Base-by-base conservation (phyloP, 1,140 invertebrate species). In the Aphaenogaster ashmeadi region DNA sequence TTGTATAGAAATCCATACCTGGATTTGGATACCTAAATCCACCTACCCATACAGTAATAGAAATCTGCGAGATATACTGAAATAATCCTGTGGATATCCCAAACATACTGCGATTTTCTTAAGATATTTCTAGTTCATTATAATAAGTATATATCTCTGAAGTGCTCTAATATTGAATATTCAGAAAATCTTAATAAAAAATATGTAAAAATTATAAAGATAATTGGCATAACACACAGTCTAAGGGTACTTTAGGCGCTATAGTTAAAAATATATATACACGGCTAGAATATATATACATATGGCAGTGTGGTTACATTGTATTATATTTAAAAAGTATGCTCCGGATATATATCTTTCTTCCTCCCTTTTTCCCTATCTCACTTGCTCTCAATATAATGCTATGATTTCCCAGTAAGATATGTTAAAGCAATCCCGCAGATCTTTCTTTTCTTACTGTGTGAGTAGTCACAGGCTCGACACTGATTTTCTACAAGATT, bases 311-410 rank as follows among this genome's bases (percentile, higher is more conserved):
- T 64, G 38, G 2, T 80, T 50, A 75, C 13, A 84, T 74, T 56
- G 15, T 41, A 83, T 58, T 50, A 84, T 74, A 81, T 81, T 69
- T 41, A 27, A 69, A 81, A 81, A 81, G 52, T 71, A 81, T 81
- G 47, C 36, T 81, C 13, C 50, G 13, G 47, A 81, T 71, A 66
- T 67, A 15, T 67, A 15, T 52, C 13, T 56, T 2, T 13, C n/a
- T 69, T 8, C 6, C 1, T 38, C 9, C 15, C 36, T 18, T 11
- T 81, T 21, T 71, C 36, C 56, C 18, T 21, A n/a, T 71, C 36
- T 69, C 15, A 0, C 13, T 66, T 44, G 4, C 33, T 64, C 9
- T 79, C 33, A 41, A 69, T 50, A 81, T 56, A 78, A 47, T 50
- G 33, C 41, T 80, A 69, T 27, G 36, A 80, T 81, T 67, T 71